Base-by-base conservation (phyloP, 2,113 vertebrate genomes). In the Ovis canadensis region DNA sequence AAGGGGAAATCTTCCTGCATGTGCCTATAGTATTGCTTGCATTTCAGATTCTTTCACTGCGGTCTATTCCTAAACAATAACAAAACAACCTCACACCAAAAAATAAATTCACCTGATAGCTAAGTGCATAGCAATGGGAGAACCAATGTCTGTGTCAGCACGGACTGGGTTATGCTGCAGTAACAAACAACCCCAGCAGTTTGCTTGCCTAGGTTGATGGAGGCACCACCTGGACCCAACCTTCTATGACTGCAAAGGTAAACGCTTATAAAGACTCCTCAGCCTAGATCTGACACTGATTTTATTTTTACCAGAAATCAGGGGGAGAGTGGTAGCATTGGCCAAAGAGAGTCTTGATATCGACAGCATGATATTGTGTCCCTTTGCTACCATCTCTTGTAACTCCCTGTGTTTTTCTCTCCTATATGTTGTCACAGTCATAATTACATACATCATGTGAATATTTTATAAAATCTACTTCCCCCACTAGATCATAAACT, bases 321-420 rank as follows among this genome's bases (percentile, higher is more conserved):
- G n/a, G 48, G n/a, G 78, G 54, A 91, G 8, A 50, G 40, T 50
- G 5, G 19, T 33, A 10, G 59, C n/a, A 7, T 16, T 45, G 52
- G 45, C 23, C 77, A 50, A 40, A 94, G 50, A 16, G 40, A 57
- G 50, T 36, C 87, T 23, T 3, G 1, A 81, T 21, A 33, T 7
- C 2, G 0, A 52, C 67, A 27, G 60, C 6, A 15, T 14, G 50
- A 12, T 29, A 11, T 11, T 2, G 0, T 3, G 1, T 31, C 29
- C 43, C 50, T 82, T 45, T 25, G 3, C 11, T 36, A 21, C 21
- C 21, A n/a, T 4, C 85, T 85, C 78, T 17, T 8, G 7, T 55
- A 31, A 78, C 13, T 64, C 48, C 31, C 40, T 57, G 31, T 25
- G 14, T 7, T 31, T 90, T 43, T 23, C 57, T 23, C n/a, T 33